Conservation (phyloP, 2,797 vertebrate species). For the Manis pentadactyla region DNA sequence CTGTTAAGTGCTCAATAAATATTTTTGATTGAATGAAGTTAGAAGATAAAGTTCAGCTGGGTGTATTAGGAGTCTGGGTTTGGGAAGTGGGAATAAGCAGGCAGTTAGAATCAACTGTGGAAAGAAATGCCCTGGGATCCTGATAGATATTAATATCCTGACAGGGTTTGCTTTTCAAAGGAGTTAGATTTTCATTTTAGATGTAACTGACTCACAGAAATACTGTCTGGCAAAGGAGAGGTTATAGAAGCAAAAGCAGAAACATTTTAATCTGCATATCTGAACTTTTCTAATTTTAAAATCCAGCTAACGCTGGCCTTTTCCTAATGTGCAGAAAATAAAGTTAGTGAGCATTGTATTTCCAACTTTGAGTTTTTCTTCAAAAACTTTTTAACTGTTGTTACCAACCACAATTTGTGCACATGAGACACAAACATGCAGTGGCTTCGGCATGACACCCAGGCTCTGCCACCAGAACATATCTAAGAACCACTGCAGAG, state of each 20-base stretch:
- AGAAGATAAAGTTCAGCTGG: neutral
- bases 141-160: neutral
- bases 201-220: neutral
- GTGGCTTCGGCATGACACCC: neutral
- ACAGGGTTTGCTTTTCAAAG: constrained; percentile 15
- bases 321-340: constrained; percentile 5
- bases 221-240: neutral
- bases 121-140: neutral
- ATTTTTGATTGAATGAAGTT: constrained; percentile 7
- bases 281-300: constrained; percentile 30
- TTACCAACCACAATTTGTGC: neutral
- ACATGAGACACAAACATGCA: neutral
- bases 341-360: neutral
- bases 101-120: neutral
- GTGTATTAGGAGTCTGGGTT: neutral
- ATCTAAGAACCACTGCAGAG: neutral
- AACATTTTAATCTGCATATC: neutral
- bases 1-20: neutral
- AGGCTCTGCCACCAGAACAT: neutral
- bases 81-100: neutral
- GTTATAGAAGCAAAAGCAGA: neutral
- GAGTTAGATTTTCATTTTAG: neutral
- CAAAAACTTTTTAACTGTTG: neutral
- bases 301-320: neutral
- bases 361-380: constrained; percentile 16